phyloP scores from a whole-genome alignment of 2,797 vertebrate genomes.

The Eidolon dupreanum region DNA sequence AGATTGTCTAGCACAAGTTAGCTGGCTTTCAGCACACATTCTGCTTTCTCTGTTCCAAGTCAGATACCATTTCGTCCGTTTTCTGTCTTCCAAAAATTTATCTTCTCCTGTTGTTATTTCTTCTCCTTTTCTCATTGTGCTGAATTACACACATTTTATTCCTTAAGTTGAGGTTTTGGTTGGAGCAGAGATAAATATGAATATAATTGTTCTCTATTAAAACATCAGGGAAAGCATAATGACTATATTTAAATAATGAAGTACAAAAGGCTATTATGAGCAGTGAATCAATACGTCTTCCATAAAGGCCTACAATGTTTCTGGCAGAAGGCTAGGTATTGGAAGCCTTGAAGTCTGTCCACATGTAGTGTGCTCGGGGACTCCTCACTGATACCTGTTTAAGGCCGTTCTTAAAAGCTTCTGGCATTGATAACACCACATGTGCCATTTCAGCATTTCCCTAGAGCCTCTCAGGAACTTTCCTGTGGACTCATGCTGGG shows the following conservation, averaged over 20 bases:
- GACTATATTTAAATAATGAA: neutral
- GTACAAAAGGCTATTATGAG: neutral
- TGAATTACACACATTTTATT: neutral
- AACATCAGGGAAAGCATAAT: neutral
- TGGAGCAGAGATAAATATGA: neutral
- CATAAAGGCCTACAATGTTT: neutral
- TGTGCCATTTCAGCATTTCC: neutral
- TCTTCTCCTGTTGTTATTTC: neutral
- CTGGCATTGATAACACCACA: neutral
- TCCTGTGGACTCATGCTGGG: neutral
- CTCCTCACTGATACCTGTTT: neutral
- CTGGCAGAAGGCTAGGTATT: fast-evolving
- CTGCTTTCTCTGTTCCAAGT: neutral
- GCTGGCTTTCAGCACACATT: neutral
- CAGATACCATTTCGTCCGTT: neutral
- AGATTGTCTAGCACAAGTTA: neutral
- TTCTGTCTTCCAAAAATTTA: neutral
- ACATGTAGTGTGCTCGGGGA: fast-evolving
- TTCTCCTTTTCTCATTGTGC: neutral
- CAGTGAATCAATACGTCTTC: neutral
- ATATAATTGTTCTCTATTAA: neutral
- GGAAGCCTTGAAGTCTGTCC: neutral
- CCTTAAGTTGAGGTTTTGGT: neutral
- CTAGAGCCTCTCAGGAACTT: neutral
- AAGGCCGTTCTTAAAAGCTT: neutral